phyloP scores from a whole-genome alignment of 2,797 vertebrate genomes.

The Epinephelus awoara region DNA sequence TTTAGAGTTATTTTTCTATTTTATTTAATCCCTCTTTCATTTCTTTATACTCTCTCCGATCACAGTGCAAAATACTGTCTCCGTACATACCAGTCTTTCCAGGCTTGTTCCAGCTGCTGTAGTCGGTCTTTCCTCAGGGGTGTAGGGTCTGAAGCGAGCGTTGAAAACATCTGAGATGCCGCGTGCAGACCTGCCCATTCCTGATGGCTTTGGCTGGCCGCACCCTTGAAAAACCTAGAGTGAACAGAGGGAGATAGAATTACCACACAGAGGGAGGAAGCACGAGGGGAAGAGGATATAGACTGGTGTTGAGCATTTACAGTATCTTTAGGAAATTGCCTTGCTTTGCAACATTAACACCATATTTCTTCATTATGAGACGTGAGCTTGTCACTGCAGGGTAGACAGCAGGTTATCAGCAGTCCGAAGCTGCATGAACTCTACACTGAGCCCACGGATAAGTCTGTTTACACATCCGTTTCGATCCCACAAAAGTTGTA shows the following conservation, averaged over 20 bases:
- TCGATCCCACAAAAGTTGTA: constrained; percentile 35
- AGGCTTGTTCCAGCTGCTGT: constrained; percentile 94
- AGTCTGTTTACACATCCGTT: constrained; percentile 34
- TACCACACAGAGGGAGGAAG: constrained; percentile 6
- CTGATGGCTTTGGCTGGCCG: constrained; percentile 93
- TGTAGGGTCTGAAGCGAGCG: constrained; percentile 90
- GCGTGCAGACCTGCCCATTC: constrained; percentile 89
- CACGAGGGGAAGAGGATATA: constrained; percentile 5
- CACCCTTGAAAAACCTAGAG: constrained; percentile 95
- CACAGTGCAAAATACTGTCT: background rate
- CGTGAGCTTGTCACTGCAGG: constrained; percentile 2
- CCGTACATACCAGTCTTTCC: constrained; percentile 92
- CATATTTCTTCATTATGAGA: constrained; percentile 21
- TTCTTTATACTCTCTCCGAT: background rate
- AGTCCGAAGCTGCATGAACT: constrained; percentile 21
- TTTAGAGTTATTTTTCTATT: background rate
- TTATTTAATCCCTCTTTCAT: background rate
- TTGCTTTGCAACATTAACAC: constrained; percentile 26
- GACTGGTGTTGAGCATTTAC: background rate
- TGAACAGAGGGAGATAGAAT: constrained; percentile 27
- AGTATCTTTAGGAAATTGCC: constrained; percentile 9
- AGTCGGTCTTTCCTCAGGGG: constrained; percentile 92
- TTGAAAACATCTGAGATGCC: constrained; percentile 93
- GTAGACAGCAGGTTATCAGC: constrained; percentile 20
- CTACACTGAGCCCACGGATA: background rate